Conservation (phyloP, 23 tunicate species). For the Oikopleura vanhoeffeni region DNA sequence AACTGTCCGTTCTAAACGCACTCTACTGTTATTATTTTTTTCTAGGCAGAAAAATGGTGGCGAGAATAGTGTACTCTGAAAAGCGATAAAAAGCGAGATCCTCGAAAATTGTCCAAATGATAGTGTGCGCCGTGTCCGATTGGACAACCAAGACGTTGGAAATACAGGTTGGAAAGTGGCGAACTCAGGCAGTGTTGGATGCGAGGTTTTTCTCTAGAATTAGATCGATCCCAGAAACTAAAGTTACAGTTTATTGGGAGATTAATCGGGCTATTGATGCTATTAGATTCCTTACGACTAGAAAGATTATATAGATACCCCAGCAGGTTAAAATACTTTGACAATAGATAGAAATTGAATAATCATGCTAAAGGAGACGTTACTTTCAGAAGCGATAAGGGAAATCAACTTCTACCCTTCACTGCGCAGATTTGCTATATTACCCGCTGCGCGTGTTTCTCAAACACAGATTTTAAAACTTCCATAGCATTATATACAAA, state of each 20-base stretch:
- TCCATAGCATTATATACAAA: background rate
- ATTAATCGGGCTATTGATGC: slow-evolving; percentile 86
- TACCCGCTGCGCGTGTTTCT: too few species aligned
- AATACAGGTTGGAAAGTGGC: slow-evolving; percentile 52
- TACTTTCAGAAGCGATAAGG: too few species aligned
- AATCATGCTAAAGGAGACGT: too few species aligned
- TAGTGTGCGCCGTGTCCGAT: slow-evolving; percentile 55
- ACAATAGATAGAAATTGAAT: too few species aligned
- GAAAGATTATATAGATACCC: slow-evolving; percentile 84
- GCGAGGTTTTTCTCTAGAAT: slow-evolving; percentile 34
- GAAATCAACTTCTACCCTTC: too few species aligned
- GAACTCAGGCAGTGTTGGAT: slow-evolving; percentile 75
- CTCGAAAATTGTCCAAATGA: slow-evolving; percentile 22
- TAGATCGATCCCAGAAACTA: slow-evolving; percentile 71
- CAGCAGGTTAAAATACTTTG: slow-evolving; percentile 7
- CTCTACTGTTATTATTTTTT: too few species aligned
- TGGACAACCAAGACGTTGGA: slow-evolving; percentile 65
- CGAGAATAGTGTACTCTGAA: too few species aligned
- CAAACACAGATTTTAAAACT: too few species aligned
- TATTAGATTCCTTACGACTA: slow-evolving; percentile 49
- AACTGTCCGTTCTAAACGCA: too few species aligned
- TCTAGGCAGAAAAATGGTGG: too few species aligned
- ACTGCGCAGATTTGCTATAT: too few species aligned
- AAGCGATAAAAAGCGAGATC: slow-evolving; percentile 6
- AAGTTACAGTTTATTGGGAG: slow-evolving; percentile 67